Conservation (phyloP, 2,113 vertebrate genomes). For the Chunga burmeisteri region DNA sequence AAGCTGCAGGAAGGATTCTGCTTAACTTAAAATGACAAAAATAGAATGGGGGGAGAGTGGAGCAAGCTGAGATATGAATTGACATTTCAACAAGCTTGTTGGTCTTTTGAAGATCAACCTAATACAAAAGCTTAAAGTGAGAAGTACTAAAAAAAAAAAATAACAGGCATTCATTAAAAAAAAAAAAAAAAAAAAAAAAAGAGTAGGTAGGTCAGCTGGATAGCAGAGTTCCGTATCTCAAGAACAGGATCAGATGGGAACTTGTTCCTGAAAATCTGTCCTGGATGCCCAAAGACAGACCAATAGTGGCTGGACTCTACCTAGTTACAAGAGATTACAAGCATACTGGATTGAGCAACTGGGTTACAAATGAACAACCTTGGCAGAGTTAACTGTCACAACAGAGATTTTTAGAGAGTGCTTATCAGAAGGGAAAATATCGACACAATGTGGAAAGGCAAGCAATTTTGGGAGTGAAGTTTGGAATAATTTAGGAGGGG, state of each 20-base stretch:
- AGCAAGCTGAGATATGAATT: neutral
- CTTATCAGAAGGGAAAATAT: neutral
- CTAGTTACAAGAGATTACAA: neutral
- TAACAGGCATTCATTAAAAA: neutral
- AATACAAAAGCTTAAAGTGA: neutral
- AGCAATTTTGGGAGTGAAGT: neutral
- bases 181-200: neutral
- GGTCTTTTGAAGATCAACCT: neutral
- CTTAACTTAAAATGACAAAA: neutral
- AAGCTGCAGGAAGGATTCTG: neutral
- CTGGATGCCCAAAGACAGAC: neutral
- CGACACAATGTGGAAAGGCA: accelerated
- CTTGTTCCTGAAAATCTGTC: neutral
- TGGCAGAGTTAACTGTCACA: neutral
- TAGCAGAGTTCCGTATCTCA: neutral
- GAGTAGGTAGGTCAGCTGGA: neutral
- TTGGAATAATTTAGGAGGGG: neutral
- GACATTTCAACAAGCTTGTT: neutral
- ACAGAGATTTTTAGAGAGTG: neutral
- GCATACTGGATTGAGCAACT: neutral
- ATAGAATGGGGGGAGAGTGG: neutral
- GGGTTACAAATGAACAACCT: neutral
- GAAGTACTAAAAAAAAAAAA: neutral
- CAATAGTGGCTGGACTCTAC: neutral
- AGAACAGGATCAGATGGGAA: neutral